A percentile compares a stretch with the other conserved stretches of the same genome.
Evolutionary conservation across 2,113 vertebrate genomes (phyloP).

Genomic region (Siniperca chuatsi): DNA sequence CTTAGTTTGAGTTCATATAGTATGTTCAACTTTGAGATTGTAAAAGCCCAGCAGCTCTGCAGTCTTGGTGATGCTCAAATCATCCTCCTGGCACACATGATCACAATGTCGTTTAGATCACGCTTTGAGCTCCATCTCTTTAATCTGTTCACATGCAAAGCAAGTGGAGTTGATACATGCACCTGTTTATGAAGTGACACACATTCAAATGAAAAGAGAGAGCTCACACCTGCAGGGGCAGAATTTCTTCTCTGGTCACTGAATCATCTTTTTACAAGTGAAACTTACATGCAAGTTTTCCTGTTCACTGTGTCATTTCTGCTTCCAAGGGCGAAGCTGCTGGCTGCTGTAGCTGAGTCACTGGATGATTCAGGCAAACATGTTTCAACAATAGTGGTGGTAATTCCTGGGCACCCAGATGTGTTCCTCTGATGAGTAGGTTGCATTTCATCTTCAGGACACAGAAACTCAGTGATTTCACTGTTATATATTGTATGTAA

Average conservation of each 20-base stretch:
- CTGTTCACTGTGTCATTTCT: not conserved
- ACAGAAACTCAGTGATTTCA: no score
- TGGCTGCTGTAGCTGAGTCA: no score
- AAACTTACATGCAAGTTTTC: not conserved
- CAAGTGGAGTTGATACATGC: not conserved
- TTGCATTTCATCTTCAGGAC: no score
- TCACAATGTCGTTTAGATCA: no score
- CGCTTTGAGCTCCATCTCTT: not conserved
- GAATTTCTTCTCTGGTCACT: not conserved
- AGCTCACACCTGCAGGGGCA: not conserved
- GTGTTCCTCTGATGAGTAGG: no score
- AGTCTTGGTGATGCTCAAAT: not conserved
- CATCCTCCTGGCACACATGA: not conserved
- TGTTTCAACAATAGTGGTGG: not conserved
- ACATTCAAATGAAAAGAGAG: not conserved
- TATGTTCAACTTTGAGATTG: no score
- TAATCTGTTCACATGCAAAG: not conserved
- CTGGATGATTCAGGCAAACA: not conserved
- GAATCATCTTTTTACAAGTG: conserved; percentile 3
- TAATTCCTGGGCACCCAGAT: not conserved
- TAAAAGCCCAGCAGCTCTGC: no score
- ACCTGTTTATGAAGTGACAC: not conserved
- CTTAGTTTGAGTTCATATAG: no score
- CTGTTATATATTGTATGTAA: no score
- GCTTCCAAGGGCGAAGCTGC: not conserved